Percentiles rank a stretch among this genome's conserved stretches.
phyloP scores from a whole-genome alignment of 2,797 vertebrate species.

The Rhinichthys osculus region DNA sequence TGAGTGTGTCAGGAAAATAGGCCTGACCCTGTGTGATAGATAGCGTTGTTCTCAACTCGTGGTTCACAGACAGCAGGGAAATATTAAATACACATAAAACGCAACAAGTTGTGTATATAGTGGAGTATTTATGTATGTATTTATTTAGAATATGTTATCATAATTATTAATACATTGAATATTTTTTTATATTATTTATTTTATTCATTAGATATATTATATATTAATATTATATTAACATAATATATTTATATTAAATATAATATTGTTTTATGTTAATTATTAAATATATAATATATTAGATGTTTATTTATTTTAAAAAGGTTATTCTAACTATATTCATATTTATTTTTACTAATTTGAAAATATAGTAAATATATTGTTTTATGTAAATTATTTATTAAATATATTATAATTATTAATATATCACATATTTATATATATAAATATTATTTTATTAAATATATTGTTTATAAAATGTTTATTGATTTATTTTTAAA shows the following conservation, averaged over 20 bases:
- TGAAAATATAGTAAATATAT: neutral
- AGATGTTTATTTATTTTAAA: no score
- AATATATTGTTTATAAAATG: no score
- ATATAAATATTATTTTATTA: neutral
- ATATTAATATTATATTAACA: neutral
- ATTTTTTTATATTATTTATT: no score
- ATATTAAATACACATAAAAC: neutral
- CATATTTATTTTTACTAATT: neutral
- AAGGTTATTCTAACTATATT: neutral
- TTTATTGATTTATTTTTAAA: no score
- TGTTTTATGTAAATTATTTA: no score
- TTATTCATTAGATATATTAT: neutral
- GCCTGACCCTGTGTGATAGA: slow-evolving; percentile 26
- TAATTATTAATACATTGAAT: no score
- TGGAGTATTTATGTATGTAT: no score
- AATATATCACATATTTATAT: neutral
- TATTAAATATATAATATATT: neutral
- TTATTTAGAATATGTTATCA: no score
- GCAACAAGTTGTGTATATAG: no score
- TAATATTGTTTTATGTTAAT: neutral
- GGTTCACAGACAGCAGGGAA: neutral
- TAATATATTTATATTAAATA: neutral
- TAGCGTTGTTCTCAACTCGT: neutral
- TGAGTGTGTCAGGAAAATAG: slow-evolving; percentile 37
- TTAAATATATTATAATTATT: neutral